These are phyloP conservation scores for Pseudococcus longispinus DNA, from an alignment of 2,888 invertebrate genomes.

Conservation along the genomic window DNA sequence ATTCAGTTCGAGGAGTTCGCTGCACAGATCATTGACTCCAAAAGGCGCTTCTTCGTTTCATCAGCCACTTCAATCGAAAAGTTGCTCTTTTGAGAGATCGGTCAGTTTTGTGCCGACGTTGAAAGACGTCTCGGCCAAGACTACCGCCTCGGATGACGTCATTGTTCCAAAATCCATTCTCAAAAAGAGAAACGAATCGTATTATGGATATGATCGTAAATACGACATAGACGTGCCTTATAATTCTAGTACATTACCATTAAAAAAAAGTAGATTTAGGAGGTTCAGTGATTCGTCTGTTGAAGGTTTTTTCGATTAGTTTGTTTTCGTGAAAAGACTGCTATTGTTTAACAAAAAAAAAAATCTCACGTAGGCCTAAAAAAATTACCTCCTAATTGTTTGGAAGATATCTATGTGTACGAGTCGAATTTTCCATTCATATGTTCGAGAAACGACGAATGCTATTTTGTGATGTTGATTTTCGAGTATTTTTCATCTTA, in stretches of 20 bases:
- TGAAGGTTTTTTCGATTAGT: constrained; percentile 45
- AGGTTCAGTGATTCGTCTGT: constrained; percentile 52
- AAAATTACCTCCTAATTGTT: background rate
- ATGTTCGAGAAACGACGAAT: background rate
- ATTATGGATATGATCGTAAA: constrained; percentile 45
- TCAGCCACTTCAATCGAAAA: constrained; percentile 37
- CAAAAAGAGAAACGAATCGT: constrained; percentile 65
- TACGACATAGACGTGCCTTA: constrained; percentile 39
- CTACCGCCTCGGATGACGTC: constrained; percentile 64
- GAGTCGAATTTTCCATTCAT: background rate
- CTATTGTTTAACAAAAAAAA: background rate
- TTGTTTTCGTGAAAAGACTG: background rate
- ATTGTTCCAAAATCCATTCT: constrained; percentile 66
- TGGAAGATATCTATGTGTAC: background rate
- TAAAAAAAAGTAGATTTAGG: constrained; percentile 40
- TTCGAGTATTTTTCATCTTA: background rate
- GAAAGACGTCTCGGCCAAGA: constrained; percentile 42
- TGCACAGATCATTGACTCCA: constrained; percentile 19
- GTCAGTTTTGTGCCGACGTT: constrained; percentile 54
- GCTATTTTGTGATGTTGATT: background rate
- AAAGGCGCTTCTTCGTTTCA: constrained; percentile 35
- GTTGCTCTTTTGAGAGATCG: constrained; percentile 54
- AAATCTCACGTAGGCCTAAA: background rate
- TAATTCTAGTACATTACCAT: constrained; percentile 50
- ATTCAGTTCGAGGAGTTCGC: constrained; percentile 45